phyloP scores from a whole-genome alignment of 2,888 invertebrate genomes.

The Drosophila borborema region DNA sequence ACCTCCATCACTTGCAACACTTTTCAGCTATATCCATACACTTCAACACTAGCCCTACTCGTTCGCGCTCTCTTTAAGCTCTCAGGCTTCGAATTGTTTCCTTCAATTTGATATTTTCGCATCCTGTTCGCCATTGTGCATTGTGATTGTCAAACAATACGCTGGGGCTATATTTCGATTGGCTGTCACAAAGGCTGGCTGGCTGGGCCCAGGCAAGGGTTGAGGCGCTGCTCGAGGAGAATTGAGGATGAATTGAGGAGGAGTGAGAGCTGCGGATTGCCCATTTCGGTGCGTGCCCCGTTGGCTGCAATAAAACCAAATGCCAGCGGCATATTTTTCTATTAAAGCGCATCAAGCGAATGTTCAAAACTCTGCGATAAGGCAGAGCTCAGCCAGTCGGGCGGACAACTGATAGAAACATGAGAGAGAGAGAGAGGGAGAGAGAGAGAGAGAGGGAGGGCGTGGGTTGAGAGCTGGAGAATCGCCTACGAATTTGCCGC shows the following conservation, averaged over 20 bases:
- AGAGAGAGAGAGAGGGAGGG: not conserved
- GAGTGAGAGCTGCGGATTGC: not conserved
- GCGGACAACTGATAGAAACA: conserved; percentile 1
- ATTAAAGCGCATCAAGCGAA: conserved; percentile 66
- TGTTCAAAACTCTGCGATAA: conserved; percentile 52
- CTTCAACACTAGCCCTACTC: not conserved
- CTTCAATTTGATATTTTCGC: not conserved
- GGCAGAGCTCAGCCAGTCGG: conserved; percentile 15
- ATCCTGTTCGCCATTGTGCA: not conserved
- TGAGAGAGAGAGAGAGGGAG: not conserved
- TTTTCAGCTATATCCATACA: not conserved
- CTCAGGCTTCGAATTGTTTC: not conserved
- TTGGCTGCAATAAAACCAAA: conserved; percentile 62
- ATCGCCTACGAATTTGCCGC: conserved; percentile 64
- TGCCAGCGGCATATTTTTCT: conserved; percentile 67
- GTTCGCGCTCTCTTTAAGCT: not conserved
- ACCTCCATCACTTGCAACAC: not conserved
- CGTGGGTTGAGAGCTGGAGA: conserved; percentile 10
- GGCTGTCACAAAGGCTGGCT: not conserved
- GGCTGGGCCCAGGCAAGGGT: conserved; percentile 2
- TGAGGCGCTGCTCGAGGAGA: not conserved
- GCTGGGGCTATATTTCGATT: not conserved
- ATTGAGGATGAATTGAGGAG: not conserved
- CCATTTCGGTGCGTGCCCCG: conserved; percentile 28
- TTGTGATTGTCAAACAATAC: not conserved